Base-by-base conservation (phyloP, 2,797 vertebrate species). In the Epinephelus awoara region DNA sequence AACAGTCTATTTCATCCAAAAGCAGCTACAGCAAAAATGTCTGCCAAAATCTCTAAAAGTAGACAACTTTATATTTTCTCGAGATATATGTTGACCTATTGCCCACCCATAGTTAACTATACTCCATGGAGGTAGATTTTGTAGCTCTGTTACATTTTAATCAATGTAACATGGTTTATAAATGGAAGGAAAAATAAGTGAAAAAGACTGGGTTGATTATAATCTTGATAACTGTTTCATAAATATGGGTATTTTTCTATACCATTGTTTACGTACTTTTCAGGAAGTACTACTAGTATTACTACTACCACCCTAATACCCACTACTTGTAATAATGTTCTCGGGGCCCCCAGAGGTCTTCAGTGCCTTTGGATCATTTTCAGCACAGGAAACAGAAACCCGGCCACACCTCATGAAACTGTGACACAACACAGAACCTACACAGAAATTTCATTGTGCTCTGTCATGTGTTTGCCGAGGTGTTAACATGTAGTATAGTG, bases 351-450 rank as follows among this genome's bases (percentile, higher is more conserved):
- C 57, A 5, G 59, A 67, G 54, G 52, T 50, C 17, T 77, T 67
- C 27, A 11, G 49, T 49, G 47, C 55, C 69, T 69, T 63, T 75
- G 72, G 67, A 79, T 86, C 2, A 50, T 86, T 77, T 67, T 75
- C 62, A 82, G 47, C 63, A 23, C 64, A 75, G 78, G 83, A 87
- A 85, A 59, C 67, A 82, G 68, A 83, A 71, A 71, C 66, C 17
- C 21, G 23, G 70, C 65, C 27, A 72, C 85, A 86, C 83, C 79
- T 88, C 19, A 27, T 80, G 77, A 89, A 87, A 85, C 42, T 72
- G 34, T 73, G 71, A 88, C 77, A 83, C 54, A n/a, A 58, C 67
- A 49, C 74, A 79, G 62, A 80, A 27, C 57, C 46, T 13, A 19
- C 61, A 70, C 59, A 59, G 55, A 56, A 18, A 38, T 51, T 29